These are phyloP conservation scores for Agrochola litura DNA, from an alignment of 2,888 invertebrate genomes.

Conservation along the genomic window DNA sequence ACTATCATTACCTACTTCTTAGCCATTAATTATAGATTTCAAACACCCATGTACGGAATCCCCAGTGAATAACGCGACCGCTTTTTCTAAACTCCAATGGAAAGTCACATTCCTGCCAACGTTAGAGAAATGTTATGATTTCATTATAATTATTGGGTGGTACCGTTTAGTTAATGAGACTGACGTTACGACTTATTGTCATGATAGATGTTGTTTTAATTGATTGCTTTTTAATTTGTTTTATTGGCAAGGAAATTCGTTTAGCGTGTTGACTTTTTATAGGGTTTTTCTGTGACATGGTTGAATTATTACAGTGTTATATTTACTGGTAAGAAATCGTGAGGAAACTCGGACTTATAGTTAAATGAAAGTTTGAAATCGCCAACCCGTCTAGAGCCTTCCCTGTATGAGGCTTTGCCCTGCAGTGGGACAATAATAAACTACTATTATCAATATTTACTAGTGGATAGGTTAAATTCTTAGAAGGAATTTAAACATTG, in stretches of 20 bases:
- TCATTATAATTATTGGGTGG: constrained; percentile 75
- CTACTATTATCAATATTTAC: not conserved
- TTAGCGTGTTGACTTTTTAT: constrained; percentile 57
- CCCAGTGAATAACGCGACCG: constrained; percentile 23
- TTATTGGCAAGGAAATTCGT: constrained; percentile 63
- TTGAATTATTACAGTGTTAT: not conserved
- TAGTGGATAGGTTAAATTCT: not conserved
- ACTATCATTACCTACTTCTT: too few species aligned
- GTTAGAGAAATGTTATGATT: constrained; percentile 65
- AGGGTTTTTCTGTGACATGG: constrained; percentile 3
- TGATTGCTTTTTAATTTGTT: constrained; percentile 71
- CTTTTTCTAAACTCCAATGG: constrained; percentile 66
- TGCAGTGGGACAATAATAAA: too few species aligned
- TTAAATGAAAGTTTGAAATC: too few species aligned
- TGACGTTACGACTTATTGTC: constrained; percentile 70
- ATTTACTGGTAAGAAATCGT: not conserved
- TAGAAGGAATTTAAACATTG: not conserved
- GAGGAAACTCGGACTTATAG: not conserved
- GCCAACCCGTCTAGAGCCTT: too few species aligned
- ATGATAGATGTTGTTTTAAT: constrained; percentile 69
- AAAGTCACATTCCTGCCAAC: constrained; percentile 74
- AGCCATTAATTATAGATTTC: constrained; percentile 28
- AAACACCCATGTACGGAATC: constrained; percentile 60
- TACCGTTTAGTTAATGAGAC: constrained; percentile 72
- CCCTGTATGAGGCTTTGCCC: too few species aligned